phyloP scores from a whole-genome alignment of 1,140 invertebrate species.

The Monomorium pharaonis region DNA sequence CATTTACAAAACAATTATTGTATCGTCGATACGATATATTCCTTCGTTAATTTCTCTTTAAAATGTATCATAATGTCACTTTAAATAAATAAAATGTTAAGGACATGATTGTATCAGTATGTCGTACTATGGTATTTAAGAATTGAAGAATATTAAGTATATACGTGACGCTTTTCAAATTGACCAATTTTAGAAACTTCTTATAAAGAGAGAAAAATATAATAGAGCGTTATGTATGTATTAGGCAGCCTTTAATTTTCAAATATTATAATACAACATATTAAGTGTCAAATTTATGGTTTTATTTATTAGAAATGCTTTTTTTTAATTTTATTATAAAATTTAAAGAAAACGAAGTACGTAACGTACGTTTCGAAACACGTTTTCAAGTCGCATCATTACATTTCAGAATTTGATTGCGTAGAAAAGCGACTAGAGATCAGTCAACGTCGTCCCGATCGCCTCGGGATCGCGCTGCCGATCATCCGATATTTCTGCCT shows the following conservation, averaged over 20 bases:
- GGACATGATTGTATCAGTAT: not conserved
- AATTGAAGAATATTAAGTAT: not conserved
- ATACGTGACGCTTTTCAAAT: not conserved
- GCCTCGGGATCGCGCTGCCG: not conserved
- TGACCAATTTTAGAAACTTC: not conserved
- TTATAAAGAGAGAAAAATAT: not conserved
- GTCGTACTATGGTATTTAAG: not conserved
- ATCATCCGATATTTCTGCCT: constrained; percentile 31
- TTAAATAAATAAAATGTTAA: not conserved
- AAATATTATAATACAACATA: no score
- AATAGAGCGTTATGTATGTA: not conserved
- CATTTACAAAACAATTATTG: not conserved
- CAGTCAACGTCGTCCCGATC: constrained; percentile 25
- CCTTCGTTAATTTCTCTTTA: not conserved
- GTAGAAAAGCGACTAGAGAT: constrained; percentile 18
- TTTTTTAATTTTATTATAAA: not conserved
- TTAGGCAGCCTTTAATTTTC: no score
- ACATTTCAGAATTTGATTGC: not conserved
- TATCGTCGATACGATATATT: not conserved
- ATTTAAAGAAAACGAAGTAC: not conserved
- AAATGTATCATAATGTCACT: not conserved
- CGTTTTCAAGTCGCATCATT: not conserved
- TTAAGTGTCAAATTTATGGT: no score
- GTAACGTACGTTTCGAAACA: not conserved
- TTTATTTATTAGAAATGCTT: not conserved